Conservation (phyloP, 2,113 vertebrate species). For the Acrocephalus arundinaceus region DNA sequence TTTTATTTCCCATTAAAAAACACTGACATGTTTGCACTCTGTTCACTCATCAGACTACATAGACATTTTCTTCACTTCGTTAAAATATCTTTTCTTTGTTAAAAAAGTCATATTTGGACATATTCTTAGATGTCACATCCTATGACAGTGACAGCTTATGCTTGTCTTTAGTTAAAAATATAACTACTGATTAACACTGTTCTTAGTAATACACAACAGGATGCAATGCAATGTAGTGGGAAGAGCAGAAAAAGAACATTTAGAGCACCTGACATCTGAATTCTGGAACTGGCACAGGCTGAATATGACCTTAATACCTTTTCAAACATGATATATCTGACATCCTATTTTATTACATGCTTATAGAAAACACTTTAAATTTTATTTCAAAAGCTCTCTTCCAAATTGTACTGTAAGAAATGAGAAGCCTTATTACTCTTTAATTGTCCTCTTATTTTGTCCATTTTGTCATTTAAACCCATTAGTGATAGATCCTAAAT, state of each 20-base stretch:
- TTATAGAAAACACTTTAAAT: neutral
- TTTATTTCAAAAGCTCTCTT: neutral
- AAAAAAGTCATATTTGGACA: neutral
- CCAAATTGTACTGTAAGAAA: neutral
- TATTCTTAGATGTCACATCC: neutral
- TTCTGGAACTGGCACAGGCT: neutral
- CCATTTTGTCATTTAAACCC: neutral
- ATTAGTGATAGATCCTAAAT: neutral
- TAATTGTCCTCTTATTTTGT: neutral
- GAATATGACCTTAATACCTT: neutral
- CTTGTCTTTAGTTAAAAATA: neutral
- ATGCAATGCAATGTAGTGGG: neutral
- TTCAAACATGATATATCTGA: neutral
- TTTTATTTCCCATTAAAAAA: neutral
- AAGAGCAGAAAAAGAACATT: neutral
- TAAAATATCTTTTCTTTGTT: neutral
- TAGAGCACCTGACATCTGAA: neutral
- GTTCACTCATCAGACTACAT: fast-evolving
- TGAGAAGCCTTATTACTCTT: neutral
- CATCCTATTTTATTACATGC: neutral
- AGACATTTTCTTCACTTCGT: neutral
- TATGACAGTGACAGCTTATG: neutral
- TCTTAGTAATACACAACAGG: neutral
- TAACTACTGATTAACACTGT: neutral
- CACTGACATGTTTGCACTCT: neutral